A percentile compares a stretch with the other conserved stretches of the same genome.
Evolutionary conservation across 2,113 vertebrate genomes (phyloP).

Genomic region (Anthoscopus minutus): DNA sequence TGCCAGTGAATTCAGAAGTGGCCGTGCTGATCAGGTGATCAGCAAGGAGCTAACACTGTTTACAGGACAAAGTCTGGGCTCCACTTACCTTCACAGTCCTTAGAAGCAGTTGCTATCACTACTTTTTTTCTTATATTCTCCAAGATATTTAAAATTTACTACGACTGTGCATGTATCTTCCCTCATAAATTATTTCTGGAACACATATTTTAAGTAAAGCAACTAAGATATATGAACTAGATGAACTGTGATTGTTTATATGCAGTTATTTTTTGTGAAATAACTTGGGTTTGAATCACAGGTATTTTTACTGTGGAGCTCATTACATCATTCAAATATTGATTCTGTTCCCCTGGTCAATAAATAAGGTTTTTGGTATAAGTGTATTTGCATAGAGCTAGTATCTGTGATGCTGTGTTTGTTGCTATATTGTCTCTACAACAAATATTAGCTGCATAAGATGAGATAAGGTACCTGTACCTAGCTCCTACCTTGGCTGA

Average conservation of each 20-base stretch:
- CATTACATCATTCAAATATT: not conserved
- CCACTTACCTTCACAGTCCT: not conserved
- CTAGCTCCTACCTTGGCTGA: not conserved
- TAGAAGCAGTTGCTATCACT: not conserved
- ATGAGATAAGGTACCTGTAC: not conserved
- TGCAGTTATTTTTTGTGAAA: not conserved
- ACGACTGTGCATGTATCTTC: slow-evolving; percentile 16
- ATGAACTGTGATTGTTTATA: not conserved
- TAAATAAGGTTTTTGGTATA: not conserved
- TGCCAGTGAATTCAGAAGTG: not conserved
- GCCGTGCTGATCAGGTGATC: not conserved
- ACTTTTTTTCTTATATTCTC: not conserved
- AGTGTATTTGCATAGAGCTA: not conserved
- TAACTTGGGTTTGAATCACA: not conserved
- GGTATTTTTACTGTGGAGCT: not conserved
- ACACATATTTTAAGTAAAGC: not conserved
- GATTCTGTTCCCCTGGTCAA: not conserved
- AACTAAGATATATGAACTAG: not conserved
- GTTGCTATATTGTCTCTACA: not conserved
- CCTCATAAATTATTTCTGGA: slow-evolving; percentile 59
- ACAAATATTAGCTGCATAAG: not conserved
- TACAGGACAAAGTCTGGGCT: not conserved
- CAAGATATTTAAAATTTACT: not conserved
- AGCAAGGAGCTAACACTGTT: not conserved
- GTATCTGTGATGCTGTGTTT: not conserved